Percentiles rank a stretch among this genome's conserved stretches.
Evolutionary conservation across 2,888 invertebrate species (phyloP).

Genomic region (Eupeodes luniger): DNA sequence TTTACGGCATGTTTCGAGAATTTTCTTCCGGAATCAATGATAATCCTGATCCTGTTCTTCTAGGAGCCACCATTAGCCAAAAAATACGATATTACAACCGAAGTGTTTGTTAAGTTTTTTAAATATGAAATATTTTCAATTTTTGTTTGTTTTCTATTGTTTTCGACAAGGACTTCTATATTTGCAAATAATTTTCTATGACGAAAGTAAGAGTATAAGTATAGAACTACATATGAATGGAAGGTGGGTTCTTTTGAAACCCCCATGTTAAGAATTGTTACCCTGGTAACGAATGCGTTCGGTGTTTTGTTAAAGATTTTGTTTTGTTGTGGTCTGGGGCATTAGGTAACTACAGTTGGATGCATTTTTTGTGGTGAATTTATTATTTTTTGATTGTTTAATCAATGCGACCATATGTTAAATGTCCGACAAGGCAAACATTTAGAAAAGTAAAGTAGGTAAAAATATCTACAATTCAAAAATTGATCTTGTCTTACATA

Average conservation of each 20-base stretch:
- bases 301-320: background rate
- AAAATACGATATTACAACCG: slow-evolving; percentile 9
- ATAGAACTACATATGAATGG: slow-evolving; percentile 1
- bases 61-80: slow-evolving; percentile 80
- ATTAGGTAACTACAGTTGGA: slow-evolving; percentile 3
- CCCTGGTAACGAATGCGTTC: slow-evolving; percentile 37
- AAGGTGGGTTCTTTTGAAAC: slow-evolving; percentile 5
- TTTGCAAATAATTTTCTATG: slow-evolving; percentile 38
- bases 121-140: slow-evolving; percentile 48
- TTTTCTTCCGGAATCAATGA: slow-evolving; percentile 85
- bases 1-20: slow-evolving; percentile 83
- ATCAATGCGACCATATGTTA: slow-evolving; percentile 44
- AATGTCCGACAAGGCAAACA: too few species aligned
- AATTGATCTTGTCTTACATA: too few species aligned
- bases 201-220: slow-evolving; percentile 15
- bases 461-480: too few species aligned
- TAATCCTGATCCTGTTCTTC: slow-evolving; percentile 84
- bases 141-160: slow-evolving; percentile 28
- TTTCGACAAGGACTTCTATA: slow-evolving; percentile 41
- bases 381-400: slow-evolving; percentile 53
- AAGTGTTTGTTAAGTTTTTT: slow-evolving; percentile 13
- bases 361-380: slow-evolving; percentile 39
- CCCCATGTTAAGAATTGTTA: slow-evolving; percentile 35
- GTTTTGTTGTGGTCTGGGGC: slow-evolving; percentile 54
- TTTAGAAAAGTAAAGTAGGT: too few species aligned